phyloP scores from a whole-genome alignment of 2,888 invertebrate species.

The Drosophila mettleri region DNA sequence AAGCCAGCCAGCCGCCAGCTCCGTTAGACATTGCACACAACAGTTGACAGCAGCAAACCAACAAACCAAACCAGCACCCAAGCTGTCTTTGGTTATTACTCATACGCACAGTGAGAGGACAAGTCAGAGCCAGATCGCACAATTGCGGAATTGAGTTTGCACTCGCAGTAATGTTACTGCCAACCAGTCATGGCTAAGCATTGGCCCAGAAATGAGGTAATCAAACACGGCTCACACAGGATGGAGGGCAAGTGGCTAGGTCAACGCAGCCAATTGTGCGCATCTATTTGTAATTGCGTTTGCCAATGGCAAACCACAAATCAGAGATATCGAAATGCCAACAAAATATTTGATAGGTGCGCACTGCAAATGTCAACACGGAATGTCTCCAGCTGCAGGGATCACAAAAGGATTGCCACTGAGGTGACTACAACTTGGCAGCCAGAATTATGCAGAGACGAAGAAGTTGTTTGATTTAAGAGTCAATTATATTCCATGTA shows the following conservation, averaged over 20 bases:
- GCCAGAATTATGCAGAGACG: too few species aligned
- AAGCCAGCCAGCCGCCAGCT: constrained; percentile 8
- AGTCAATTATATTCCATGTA: background rate
- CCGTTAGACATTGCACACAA: constrained; percentile 35
- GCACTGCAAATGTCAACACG: constrained; percentile 37
- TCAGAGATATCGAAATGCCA: constrained; percentile 47
- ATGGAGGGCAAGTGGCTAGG: constrained; percentile 7
- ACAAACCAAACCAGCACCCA: constrained; percentile 7
- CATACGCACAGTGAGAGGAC: constrained; percentile 72
- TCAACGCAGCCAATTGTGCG: constrained; percentile 50
- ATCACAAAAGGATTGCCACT: background rate
- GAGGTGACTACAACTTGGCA: background rate
- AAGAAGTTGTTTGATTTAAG: too few species aligned
- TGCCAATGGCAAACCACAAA: constrained; percentile 47
- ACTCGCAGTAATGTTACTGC: constrained; percentile 54
- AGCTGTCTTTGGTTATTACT: constrained; percentile 66
- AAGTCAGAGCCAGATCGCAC: constrained; percentile 54
- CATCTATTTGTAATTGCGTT: constrained; percentile 53
- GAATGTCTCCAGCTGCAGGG: background rate
- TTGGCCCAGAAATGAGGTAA: constrained; percentile 65
- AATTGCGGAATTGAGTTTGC: constrained; percentile 54
- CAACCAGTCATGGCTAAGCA: constrained; percentile 7
- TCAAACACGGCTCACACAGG: constrained; percentile 53
- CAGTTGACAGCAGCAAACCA: constrained; percentile 47
- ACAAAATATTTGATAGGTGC: constrained; percentile 50